These are phyloP conservation scores for Lampris incognitus DNA, from an alignment of 2,113 vertebrate genomes.

Conservation along the genomic window DNA sequence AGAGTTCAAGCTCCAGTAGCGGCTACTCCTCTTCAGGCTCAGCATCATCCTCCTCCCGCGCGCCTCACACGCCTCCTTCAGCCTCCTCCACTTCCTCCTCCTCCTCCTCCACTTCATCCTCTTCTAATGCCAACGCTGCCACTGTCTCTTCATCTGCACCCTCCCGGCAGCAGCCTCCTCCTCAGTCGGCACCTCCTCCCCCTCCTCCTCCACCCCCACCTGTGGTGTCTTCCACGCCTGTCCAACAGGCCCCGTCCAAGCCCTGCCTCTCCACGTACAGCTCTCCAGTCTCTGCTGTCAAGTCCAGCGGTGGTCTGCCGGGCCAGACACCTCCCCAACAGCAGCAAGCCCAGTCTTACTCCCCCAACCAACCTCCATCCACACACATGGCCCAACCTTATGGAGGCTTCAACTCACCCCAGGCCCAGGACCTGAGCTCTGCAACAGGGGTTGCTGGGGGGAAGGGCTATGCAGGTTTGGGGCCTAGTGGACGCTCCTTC, in stretches of 20 bases:
- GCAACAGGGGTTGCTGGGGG: slow-evolving; percentile 66
- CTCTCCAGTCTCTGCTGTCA: slow-evolving; percentile 74
- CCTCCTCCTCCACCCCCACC: slow-evolving; percentile 65
- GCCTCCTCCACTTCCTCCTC: slow-evolving; percentile 74
- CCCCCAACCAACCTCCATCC: slow-evolving; percentile 79
- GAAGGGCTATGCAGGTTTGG: slow-evolving; percentile 73
- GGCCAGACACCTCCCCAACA: slow-evolving; percentile 82
- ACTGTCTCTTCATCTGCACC: slow-evolving; percentile 70
- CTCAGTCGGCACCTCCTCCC: slow-evolving; percentile 60
- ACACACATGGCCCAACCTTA: slow-evolving; percentile 77
- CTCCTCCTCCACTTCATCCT: slow-evolving; percentile 64
- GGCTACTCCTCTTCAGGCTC: slow-evolving; percentile 78
- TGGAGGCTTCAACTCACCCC: slow-evolving; percentile 84
- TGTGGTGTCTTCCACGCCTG: slow-evolving; percentile 65
- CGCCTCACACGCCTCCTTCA: slow-evolving; percentile 75
- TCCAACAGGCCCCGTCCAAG: slow-evolving; percentile 67
- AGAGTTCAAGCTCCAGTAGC: slow-evolving; percentile 75
- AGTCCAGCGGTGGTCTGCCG: slow-evolving; percentile 83
- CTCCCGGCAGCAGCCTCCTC: slow-evolving; percentile 74
- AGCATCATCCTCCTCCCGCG: slow-evolving; percentile 71
- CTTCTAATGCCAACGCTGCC: slow-evolving; percentile 80
- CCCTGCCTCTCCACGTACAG: slow-evolving; percentile 76
- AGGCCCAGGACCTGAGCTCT: slow-evolving; percentile 83
- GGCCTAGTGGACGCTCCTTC: slow-evolving; percentile 79
- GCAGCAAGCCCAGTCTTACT: slow-evolving; percentile 77